These are phyloP conservation scores for Atherix ibis DNA, from an alignment of 2,888 invertebrate genomes.

Conservation along the genomic window DNA sequence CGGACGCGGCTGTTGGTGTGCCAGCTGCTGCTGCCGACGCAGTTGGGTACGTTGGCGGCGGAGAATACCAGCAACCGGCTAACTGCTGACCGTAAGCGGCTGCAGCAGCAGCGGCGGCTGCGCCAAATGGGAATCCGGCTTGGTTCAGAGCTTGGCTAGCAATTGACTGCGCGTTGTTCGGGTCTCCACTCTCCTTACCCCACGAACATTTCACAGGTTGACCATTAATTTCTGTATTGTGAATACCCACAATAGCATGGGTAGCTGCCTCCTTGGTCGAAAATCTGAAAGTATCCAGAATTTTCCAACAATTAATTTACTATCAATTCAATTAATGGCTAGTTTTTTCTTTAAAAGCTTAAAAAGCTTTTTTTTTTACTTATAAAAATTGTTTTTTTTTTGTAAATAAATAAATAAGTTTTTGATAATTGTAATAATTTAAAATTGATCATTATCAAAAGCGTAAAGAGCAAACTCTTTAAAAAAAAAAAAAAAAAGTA, in stretches of 20 bases:
- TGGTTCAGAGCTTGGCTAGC: conserved; percentile 41
- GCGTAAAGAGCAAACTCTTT: no score
- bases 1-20: conserved; percentile 54
- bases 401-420: no score
- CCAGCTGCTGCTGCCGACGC: conserved; percentile 35
- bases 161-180: conserved; percentile 62
- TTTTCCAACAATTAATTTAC: no score
- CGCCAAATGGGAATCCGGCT: conserved; percentile 37
- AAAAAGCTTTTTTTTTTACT: no score
- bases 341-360: no score
- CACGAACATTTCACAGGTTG: conserved; percentile 97
- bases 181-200: conserved; percentile 96
- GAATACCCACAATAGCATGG: conserved; percentile 93
- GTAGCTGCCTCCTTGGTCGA: conserved; percentile 97
- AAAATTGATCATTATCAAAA: no score
- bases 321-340: no score
- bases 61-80: conserved; percentile 85
- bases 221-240: conserved; percentile 93
- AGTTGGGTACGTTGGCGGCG: conserved; percentile 49
- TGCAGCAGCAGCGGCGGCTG: conserved; percentile 34
- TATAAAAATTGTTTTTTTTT: no score
- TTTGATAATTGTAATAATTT: no score
- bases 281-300: conserved; percentile 48
- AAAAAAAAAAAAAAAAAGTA: no score
- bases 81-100: conserved; percentile 66